Conservation (phyloP, 1,140 invertebrate genomes). For the Odontomachus brunneus region DNA sequence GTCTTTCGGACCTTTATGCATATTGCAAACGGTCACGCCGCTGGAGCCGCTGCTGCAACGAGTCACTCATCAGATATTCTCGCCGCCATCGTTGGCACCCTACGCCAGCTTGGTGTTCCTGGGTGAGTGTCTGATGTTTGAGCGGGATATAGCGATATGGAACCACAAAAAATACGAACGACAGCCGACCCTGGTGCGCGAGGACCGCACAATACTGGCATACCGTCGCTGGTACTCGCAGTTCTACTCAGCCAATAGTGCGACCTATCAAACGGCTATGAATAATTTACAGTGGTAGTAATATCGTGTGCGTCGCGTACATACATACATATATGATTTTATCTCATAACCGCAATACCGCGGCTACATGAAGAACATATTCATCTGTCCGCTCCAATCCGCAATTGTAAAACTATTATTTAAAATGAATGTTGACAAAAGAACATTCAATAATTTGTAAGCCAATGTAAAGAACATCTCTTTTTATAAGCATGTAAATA, state of each 20-base stretch:
- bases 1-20: slow-evolving; percentile 87
- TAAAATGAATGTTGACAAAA: too few relatives aligned
- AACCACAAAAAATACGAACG: slow-evolving; percentile 93
- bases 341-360: too few relatives aligned
- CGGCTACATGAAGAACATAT: too few relatives aligned
- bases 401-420: too few relatives aligned
- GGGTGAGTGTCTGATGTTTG: slow-evolving; percentile 92
- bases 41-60: slow-evolving; percentile 91
- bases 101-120: slow-evolving; percentile 89
- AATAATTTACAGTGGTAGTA: slow-evolving; percentile 78
- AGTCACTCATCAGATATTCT: slow-evolving; percentile 92
- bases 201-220: slow-evolving; percentile 90
- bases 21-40: slow-evolving; percentile 93
- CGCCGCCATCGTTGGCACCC: slow-evolving; percentile 86
- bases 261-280: slow-evolving; percentile 85
- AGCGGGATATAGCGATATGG: slow-evolving; percentile 95
- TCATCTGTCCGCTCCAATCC: too few relatives aligned
- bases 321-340: too few relatives aligned
- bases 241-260: slow-evolving; percentile 94
- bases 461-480: too few relatives aligned
- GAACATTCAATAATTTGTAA: too few relatives aligned
- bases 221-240: slow-evolving; percentile 94
- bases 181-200: slow-evolving; percentile 90
- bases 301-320: too few relatives aligned
- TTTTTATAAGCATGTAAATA: too few relatives aligned